Evolutionary conservation across 2,888 invertebrate species (phyloP).

Genomic region (Atherix ibis): DNA sequence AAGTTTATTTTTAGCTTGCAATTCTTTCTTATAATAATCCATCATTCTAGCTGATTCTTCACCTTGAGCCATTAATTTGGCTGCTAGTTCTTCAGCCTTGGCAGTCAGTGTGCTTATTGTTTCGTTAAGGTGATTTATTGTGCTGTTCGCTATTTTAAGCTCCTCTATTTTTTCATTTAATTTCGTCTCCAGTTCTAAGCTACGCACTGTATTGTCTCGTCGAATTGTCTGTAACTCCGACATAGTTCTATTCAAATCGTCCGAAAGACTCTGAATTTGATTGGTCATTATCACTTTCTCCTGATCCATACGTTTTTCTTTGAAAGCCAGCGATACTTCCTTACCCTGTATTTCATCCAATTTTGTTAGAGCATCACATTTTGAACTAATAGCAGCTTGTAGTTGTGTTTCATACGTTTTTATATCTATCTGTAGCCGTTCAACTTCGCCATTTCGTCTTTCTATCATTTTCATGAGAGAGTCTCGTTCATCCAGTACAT

Average conservation of each 20-base stretch:
- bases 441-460: slow-evolving; percentile 54
- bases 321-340: slow-evolving; percentile 61
- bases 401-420: slow-evolving; percentile 55
- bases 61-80: slow-evolving; percentile 55
- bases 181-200: slow-evolving; percentile 55
- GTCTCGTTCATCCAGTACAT: slow-evolving; percentile 59
- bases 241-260: slow-evolving; percentile 62
- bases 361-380: slow-evolving; percentile 67
- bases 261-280: slow-evolving; percentile 61
- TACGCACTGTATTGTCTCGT: slow-evolving; percentile 50
- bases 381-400: slow-evolving; percentile 56
- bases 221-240: slow-evolving; percentile 62
- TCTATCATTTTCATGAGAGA: slow-evolving; percentile 54
- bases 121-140: slow-evolving; percentile 51
- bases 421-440: slow-evolving; percentile 53
- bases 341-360: slow-evolving; percentile 68
- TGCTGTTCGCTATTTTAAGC: slow-evolving; percentile 52
- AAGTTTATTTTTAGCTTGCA: slow-evolving; percentile 70
- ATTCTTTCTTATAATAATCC: slow-evolving; percentile 62
- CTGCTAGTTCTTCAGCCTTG: slow-evolving; percentile 51
- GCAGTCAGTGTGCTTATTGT: slow-evolving; percentile 48
- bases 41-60: slow-evolving; percentile 51
- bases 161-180: slow-evolving; percentile 67
- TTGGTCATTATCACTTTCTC: slow-evolving; percentile 60
- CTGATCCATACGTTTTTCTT: slow-evolving; percentile 70